Evolutionary conservation across 1,140 invertebrate species (phyloP).

Genomic region (Brachionus paranguensis): DNA sequence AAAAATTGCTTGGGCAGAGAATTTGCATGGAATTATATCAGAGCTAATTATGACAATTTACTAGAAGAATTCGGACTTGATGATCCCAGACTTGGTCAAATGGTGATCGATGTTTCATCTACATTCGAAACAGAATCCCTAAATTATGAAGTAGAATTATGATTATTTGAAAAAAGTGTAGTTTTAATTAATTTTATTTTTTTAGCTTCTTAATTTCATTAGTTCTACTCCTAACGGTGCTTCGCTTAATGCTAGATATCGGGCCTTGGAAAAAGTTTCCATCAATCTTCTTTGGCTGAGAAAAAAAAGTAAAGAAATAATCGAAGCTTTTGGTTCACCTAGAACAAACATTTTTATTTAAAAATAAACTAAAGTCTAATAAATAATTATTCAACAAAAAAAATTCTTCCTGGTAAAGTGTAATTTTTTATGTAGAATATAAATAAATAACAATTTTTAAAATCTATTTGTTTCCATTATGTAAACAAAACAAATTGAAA

Average conservation of each 20-base stretch:
- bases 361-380: background rate
- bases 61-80: conserved; percentile 7
- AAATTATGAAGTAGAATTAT: background rate
- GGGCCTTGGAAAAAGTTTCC: conserved; percentile 8
- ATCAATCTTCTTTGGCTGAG: background rate
- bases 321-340: conserved; percentile 16
- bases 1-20: conserved; percentile 23
- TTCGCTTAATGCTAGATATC: background rate
- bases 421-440: too few species aligned
- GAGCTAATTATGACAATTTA: background rate
- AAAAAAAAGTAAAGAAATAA: background rate
- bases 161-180: background rate
- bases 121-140: conserved; percentile 23
- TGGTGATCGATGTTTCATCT: conserved; percentile 3
- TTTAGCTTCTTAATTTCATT: conserved; percentile 2
- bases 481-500: too few species aligned
- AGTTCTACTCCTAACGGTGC: background rate
- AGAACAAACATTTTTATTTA: background rate
- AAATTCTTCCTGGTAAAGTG: too few species aligned
- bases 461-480: too few species aligned
- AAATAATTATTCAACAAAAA: too few species aligned
- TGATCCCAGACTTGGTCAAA: conserved; percentile 28
- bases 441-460: too few species aligned
- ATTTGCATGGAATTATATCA: background rate
- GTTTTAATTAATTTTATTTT: background rate